Conservation (phyloP, 2,113 vertebrate species). For the Corvus moneduloides region DNA sequence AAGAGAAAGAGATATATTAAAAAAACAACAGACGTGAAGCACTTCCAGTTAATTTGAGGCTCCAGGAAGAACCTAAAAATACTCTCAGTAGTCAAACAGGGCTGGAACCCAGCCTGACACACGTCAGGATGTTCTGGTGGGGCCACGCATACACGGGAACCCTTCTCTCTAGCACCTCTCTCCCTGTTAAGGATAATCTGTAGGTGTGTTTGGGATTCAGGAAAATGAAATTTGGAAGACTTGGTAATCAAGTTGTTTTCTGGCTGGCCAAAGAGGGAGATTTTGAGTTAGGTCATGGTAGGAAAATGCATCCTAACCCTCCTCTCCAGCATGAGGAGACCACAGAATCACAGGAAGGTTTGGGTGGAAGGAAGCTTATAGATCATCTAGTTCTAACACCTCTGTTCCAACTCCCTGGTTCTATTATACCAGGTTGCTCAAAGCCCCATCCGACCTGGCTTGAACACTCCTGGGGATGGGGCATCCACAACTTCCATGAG, state of each 20-base stretch:
- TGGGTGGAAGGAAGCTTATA: neutral
- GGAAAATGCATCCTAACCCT: neutral
- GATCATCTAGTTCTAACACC: neutral
- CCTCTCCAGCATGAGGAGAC: neutral
- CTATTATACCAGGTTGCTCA: neutral
- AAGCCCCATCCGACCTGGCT: neutral
- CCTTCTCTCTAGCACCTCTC: neutral
- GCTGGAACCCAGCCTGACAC: neutral
- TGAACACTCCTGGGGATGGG: neutral
- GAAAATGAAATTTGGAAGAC: neutral
- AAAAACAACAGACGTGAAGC: conserved; percentile 46
- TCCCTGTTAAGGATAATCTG: neutral
- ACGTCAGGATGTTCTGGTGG: neutral
- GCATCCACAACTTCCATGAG: neutral
- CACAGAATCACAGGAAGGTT: neutral
- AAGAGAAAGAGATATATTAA: conserved; percentile 53
- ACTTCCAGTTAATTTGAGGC: conserved; percentile 64
- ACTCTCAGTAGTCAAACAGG: neutral
- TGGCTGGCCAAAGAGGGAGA: neutral
- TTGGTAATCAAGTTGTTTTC: neutral
- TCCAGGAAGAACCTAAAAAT: conserved; percentile 58
- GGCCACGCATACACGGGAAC: neutral
- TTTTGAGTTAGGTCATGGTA: neutral
- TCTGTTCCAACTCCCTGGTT: neutral
- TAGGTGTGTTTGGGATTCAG: neutral